Conservation (phyloP, 1,140 invertebrate genomes). For the Diorhabda elongata region DNA sequence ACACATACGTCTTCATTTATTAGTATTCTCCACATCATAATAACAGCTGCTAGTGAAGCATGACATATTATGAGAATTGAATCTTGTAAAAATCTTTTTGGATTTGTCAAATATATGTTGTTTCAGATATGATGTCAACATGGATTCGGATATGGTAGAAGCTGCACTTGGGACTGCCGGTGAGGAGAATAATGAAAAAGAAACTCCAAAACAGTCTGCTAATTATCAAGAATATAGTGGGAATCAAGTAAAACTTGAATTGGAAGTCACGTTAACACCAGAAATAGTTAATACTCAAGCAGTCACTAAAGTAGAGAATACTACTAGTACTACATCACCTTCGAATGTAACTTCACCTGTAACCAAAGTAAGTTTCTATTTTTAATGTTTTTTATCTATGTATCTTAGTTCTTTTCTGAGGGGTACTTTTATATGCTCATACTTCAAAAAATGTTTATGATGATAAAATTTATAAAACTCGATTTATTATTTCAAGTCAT, state of each 20-base stretch:
- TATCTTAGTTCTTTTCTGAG: no score
- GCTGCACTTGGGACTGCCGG: conserved; percentile 36
- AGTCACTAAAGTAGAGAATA: conserved; percentile 45
- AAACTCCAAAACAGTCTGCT: conserved; percentile 18
- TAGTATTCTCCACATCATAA: no score
- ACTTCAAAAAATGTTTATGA: no score
- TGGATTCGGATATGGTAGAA: conserved; percentile 45
- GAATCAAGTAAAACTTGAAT: conserved; percentile 47
- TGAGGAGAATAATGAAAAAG: conserved; percentile 23
- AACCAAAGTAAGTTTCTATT: neutral
- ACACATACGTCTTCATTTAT: no score
- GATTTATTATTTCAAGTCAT: no score
- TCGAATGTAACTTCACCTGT: conserved; percentile 41
- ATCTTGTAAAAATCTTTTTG: no score
- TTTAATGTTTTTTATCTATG: no score
- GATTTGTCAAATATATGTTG: no score
- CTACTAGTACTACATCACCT: conserved; percentile 36
- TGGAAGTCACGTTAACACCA: conserved; percentile 53
- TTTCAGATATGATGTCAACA: conserved; percentile 41
- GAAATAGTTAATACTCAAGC: conserved; percentile 48
- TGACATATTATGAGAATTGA: no score
- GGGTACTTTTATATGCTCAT: no score
- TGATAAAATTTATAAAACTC: no score
- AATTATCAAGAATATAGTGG: conserved; percentile 27
- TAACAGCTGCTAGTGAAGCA: no score